These are phyloP conservation scores for Lerista edwardsae DNA, from an alignment of 2,797 vertebrate genomes.

Conservation along the genomic window DNA sequence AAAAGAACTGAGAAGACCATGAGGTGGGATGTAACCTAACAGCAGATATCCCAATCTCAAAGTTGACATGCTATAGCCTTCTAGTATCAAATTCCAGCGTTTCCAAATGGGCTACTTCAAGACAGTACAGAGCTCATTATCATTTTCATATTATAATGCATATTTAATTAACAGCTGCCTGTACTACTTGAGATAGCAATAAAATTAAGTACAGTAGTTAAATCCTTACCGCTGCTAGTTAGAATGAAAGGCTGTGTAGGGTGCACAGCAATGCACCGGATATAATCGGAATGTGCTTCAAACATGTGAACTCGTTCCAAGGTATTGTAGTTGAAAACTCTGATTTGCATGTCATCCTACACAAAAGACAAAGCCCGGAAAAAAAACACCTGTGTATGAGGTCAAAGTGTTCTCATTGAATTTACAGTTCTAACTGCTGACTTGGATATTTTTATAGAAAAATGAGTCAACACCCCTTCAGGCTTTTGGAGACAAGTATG, in stretches of 20 bases:
- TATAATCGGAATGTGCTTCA: conserved; percentile 97
- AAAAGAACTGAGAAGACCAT: background rate
- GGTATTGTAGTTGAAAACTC: conserved; percentile 98
- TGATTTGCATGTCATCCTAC: conserved; percentile 98
- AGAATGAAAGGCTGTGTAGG: conserved; percentile 98
- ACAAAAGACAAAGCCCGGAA: conserved; percentile 26
- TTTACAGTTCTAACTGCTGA: background rate
- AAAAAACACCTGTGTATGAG: background rate
- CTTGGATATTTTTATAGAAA: background rate
- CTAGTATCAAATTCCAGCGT: background rate
- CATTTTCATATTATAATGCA: no score
- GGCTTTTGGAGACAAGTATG: background rate
- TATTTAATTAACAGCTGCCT: conserved; percentile 27
- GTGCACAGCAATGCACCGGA: conserved; percentile 98
- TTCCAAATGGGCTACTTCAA: conserved; percentile 10
- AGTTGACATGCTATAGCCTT: background rate
- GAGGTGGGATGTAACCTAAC: background rate
- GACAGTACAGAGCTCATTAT: background rate
- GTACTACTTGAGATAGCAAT: background rate
- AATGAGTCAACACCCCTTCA: background rate
- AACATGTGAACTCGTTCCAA: conserved; percentile 98
- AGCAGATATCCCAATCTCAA: background rate
- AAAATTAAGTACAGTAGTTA: background rate
- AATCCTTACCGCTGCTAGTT: conserved; percentile 91
- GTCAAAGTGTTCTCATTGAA: background rate